Percentiles rank a stretch among this genome's conserved stretches.
Evolutionary conservation across 2,888 invertebrate species (phyloP).

Genomic region (Ennomos fuscantarius): DNA sequence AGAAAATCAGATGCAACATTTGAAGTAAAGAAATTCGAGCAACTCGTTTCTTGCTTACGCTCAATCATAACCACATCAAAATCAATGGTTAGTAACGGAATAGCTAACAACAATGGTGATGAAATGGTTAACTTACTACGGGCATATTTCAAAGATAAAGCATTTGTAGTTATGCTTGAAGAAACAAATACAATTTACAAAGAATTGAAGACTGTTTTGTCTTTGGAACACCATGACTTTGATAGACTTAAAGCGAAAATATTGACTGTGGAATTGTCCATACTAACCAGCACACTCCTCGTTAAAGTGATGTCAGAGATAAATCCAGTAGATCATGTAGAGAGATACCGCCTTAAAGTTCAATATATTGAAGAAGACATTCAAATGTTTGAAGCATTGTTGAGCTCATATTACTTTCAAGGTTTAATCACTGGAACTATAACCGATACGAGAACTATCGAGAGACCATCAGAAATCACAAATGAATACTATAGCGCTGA

Average conservation of each 20-base stretch:
- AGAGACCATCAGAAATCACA: conserved; percentile 55
- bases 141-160: conserved; percentile 50
- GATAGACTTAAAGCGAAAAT: conserved; percentile 52
- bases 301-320: conserved; percentile 86
- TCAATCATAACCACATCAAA: conserved; percentile 34
- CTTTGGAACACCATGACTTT: conserved; percentile 4
- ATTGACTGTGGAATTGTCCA: conserved; percentile 60
- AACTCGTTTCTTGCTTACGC: conserved; percentile 55
- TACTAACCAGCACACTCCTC: conserved; percentile 83
- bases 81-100: not conserved
- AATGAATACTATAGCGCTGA: conserved; percentile 47
- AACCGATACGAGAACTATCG: conserved; percentile 59
- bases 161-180: conserved; percentile 46
- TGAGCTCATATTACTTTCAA: conserved; percentile 85
- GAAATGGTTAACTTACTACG: conserved; percentile 14
- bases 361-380: conserved; percentile 89
- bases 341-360: conserved; percentile 90
- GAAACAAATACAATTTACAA: conserved; percentile 52
- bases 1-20: conserved; percentile 65
- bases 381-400: conserved; percentile 81
- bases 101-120: not conserved
- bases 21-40: conserved; percentile 67
- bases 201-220: conserved; percentile 40
- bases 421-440: conserved; percentile 67
- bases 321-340: conserved; percentile 92